Evolutionary conservation across 2,113 vertebrate genomes (phyloP).

Genomic region (Lagenorhynchus albirostris): DNA sequence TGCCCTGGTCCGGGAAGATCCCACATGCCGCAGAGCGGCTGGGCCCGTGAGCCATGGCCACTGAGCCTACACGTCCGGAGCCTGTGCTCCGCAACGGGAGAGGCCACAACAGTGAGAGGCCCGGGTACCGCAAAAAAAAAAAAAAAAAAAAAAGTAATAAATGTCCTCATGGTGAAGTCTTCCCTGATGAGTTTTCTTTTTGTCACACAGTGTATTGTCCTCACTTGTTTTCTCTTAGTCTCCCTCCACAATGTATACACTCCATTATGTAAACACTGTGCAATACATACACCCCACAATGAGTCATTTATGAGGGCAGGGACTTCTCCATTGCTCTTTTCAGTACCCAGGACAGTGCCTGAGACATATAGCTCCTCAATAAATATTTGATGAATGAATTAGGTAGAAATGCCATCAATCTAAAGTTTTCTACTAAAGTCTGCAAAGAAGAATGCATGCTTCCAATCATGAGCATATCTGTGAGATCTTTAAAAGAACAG

Average conservation of each 20-base stretch:
- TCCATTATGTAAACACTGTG: not conserved
- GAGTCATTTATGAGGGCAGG: not conserved
- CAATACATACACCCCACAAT: not conserved
- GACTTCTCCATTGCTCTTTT: not conserved
- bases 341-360: not conserved
- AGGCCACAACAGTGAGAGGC: too few relatives aligned
- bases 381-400: not conserved
- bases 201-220: not conserved
- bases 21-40: too few relatives aligned
- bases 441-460: not conserved
- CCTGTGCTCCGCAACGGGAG: too few relatives aligned
- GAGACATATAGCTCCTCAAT: not conserved
- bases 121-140: too few relatives aligned
- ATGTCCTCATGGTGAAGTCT: not conserved
- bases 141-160: not conserved
- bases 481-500: not conserved
- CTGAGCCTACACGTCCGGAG: too few relatives aligned
- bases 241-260: not conserved
- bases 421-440: slow-evolving; percentile 1
- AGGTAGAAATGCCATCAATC: not conserved
- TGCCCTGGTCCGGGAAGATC: too few relatives aligned
- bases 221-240: not conserved
- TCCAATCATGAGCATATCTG: not conserved
- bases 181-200: not conserved
- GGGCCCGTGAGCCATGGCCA: too few relatives aligned